Evolutionary conservation across 2,888 invertebrate species (phyloP), one percentile per base, ranked within the genome.

Genomic region (Drosophila helvetica): DNA sequence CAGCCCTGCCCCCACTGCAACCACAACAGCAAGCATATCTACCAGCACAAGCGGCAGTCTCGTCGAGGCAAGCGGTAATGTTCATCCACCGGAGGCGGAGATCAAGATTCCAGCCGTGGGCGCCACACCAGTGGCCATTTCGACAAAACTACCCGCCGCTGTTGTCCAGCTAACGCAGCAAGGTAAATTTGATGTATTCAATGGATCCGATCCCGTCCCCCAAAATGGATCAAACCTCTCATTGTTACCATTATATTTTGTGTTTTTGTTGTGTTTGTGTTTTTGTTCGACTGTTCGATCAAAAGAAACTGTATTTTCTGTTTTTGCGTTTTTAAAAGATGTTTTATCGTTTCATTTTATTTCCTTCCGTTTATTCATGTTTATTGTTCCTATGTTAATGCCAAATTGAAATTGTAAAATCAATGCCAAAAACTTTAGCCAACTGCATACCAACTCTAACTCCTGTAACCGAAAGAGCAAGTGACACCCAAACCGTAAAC

Each of bases 161-260:
- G 94, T 94, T 70, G 93, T 94, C 60, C 94, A 95, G 88, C 92
- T 94, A 69, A 93, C 91, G 74, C 93, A 93, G 86, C 94, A 94
- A 93, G 94, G 94, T 94, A 92, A 89, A 83, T 62, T 63, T 8
- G 12, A 19, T 48, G 56, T 43, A 53, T 66, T 47, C 51, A 30
- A 9, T n/a, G 19, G 22, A 15, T 22, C 15, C 7, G 22, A 15
- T 22, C 4, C 6, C 22, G 5, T 22, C 22, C 25, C 25, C 7
- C 38, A 38, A 38, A 22, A n/a, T 46, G 25, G 48, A 54, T 50
- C 60, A 50, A 10, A 22, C 17, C 43, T 58, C 60, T 67, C 64
- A 53, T 60, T 60, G 54, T 55, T 62, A 45, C 19, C 19, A 53
- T 43, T 18, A n/a, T 58, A 51, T 57, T 59, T 73, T 60, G 51